Base-by-base conservation (phyloP, 2,888 invertebrate species). In the Zhuqinia jingwanae region DNA sequence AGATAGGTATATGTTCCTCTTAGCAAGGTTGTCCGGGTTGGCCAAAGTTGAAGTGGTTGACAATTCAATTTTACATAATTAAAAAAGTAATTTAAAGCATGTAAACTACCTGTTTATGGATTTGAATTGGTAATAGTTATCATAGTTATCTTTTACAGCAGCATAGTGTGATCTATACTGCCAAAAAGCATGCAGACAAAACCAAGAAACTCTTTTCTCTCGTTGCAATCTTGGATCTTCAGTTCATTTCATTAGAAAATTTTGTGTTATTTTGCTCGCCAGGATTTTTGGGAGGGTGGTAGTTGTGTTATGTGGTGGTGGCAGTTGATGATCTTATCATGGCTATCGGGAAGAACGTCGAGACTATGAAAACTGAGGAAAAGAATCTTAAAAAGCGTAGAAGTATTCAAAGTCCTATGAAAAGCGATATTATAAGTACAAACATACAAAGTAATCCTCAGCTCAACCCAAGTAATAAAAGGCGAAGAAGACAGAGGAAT, bases 281-380 rank as follows among this genome's bases (percentile, higher is more conserved):
- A 65, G 30, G 42, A 42, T 30, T n/a, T 15, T n/a, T n/a, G n/a
- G 30, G 63, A 63, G n/a, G 65, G 30, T 65, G 30, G 65, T n/a
- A n/a, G n/a, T n/a, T n/a, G n/a, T n/a, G n/a, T n/a, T n/a, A n/a
- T n/a, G n/a, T n/a, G 42, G 42, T 15, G 65, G 42, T 65, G 65
- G 65, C 17, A 42, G n/a, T 65, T 65, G 30, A 65, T 36, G 36
- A 65, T 36, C 65, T 30, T 65, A 65, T 65, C 65, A 65, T 58
- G 11, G 58, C 11, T 58, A 13, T 22, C 22, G 25, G 22, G 25
- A 58, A 22, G 58, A 58, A 58, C 25, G 22, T 10, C 22, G 58
- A 58, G 58, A 58, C 22, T 22, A 58, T 10, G n/a, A 50, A 22
- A 58, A 25, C 58, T 22, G 58, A 58, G 8, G 58, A 58, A 25